Base-by-base conservation (phyloP, 2,888 invertebrate genomes). In the Hyles lineata region DNA sequence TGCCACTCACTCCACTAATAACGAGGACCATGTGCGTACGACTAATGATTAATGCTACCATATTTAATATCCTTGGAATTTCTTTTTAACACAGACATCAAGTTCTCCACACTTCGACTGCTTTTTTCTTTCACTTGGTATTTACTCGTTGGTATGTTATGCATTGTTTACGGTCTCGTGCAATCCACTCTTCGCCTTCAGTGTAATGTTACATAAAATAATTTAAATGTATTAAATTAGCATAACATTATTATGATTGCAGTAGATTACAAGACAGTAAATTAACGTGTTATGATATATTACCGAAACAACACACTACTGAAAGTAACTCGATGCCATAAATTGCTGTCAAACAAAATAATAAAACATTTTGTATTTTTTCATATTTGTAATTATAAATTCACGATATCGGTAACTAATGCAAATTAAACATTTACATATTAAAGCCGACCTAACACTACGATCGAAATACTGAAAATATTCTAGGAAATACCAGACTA, bases 1-100 rank as follows among this genome's bases (percentile, higher is more conserved):
- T 43, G 43, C 15, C 43, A 43, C 15, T 78, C 76, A 70, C 70
- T 70, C 55, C 25, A 55, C 15, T 70, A 70, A 21, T 70, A 71
- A 71, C 35, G 23, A 60, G 15, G 67, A 67, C 23, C 67, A 67
- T 50, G 50, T 67, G 67, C 21, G 50, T 43, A 3, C 43, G 7
- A 67, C 43, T 25, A 19, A 15, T 43, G 50, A 43, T 23, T 67
- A 63, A 17, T 17, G 23, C 11, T 17, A 19, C 19, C 15, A 21
- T 43, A 21, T 63, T 43, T 63, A 21, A 63, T 43, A 35, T 43
- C 23, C 67, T 50, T 50, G 21, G 21, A 67, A 63, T 62, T 62
- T 62, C 32, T n/a, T 19, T 55, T 7, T n/a, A 62, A 8, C 8
- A 7, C 5, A 62, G 6, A 60, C 8, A 62, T 59, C 19, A 59